These are phyloP conservation scores for Neodiprion fabricii DNA, from an alignment of 1,140 invertebrate species.

Conservation along the genomic window DNA sequence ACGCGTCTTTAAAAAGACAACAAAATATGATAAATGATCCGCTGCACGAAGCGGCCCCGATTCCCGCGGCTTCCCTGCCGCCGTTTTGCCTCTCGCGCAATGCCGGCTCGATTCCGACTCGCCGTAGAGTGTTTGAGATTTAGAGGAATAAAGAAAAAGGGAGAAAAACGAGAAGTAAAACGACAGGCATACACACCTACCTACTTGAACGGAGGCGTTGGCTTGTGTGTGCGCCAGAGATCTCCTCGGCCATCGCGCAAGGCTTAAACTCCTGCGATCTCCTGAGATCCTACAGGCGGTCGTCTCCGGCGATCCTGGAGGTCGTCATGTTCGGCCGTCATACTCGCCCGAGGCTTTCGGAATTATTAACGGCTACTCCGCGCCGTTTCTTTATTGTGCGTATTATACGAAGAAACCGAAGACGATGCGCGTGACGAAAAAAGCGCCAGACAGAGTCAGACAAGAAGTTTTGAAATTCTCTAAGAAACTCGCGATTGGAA, in stretches of 20 bases:
- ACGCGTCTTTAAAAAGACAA: constrained; percentile 45
- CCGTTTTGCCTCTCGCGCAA: not conserved
- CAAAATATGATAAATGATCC: constrained; percentile 56
- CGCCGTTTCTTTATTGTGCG: not conserved
- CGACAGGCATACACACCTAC: too few relatives aligned
- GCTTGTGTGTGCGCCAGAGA: not conserved
- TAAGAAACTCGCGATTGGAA: too few relatives aligned
- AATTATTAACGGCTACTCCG: not conserved
- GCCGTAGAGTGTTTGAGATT: not conserved
- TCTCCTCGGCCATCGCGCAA: not conserved
- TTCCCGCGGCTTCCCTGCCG: not conserved
- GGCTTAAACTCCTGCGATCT: not conserved
- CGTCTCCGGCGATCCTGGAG: not conserved
- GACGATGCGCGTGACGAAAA: too few relatives aligned
- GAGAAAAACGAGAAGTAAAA: too few relatives aligned
- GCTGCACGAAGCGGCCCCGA: constrained; percentile 16
- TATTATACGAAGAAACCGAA: too few relatives aligned
- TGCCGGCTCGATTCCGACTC: not conserved
- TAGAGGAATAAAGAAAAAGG: not conserved
- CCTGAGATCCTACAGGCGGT: not conserved
- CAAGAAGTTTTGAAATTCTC: too few relatives aligned
- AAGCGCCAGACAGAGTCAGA: too few relatives aligned
- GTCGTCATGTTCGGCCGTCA: constrained; percentile 1
- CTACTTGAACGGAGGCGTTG: too few relatives aligned
- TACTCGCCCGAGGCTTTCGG: not conserved